A percentile compares a stretch with the other conserved stretches of the same genome.
phyloP scores from a whole-genome alignment of 2,888 invertebrate species.

The Siphlonurus alternatus region DNA sequence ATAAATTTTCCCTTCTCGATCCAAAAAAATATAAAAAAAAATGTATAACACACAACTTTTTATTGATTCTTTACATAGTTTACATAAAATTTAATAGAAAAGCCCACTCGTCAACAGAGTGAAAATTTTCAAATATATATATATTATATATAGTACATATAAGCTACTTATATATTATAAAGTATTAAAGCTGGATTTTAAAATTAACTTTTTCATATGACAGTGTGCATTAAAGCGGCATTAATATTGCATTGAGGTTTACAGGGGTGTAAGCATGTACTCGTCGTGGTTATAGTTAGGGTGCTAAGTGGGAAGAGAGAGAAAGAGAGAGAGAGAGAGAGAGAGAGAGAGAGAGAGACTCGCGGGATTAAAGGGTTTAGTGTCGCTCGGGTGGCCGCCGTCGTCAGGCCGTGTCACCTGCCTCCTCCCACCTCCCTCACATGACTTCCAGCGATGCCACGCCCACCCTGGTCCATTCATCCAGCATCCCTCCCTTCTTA shows the following conservation, averaged over 20 bases:
- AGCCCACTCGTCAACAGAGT: not conserved
- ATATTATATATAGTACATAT: not conserved
- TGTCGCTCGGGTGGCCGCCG: not conserved
- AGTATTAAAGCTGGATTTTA: not conserved
- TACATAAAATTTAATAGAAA: not conserved
- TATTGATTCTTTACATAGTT: not conserved
- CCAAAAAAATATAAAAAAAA: no score
- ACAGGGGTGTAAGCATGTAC: not conserved
- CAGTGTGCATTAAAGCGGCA: not conserved
- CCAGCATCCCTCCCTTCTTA: no score
- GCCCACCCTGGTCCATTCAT: no score
- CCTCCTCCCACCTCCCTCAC: no score
- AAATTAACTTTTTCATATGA: not conserved
- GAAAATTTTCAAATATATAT: not conserved
- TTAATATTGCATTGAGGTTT: not conserved
- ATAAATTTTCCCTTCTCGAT: no score
- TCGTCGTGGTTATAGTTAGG: not conserved
- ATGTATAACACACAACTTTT: not conserved
- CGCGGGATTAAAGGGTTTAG: not conserved
- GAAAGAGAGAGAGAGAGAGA: not conserved
- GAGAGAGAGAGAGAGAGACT: not conserved
- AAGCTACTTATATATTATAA: not conserved
- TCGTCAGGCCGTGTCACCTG: not conserved
- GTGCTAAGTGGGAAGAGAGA: not conserved
- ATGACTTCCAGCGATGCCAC: no score